phyloP scores from a whole-genome alignment of 2,113 vertebrate genomes.

The Melanerpes formicivorus region DNA sequence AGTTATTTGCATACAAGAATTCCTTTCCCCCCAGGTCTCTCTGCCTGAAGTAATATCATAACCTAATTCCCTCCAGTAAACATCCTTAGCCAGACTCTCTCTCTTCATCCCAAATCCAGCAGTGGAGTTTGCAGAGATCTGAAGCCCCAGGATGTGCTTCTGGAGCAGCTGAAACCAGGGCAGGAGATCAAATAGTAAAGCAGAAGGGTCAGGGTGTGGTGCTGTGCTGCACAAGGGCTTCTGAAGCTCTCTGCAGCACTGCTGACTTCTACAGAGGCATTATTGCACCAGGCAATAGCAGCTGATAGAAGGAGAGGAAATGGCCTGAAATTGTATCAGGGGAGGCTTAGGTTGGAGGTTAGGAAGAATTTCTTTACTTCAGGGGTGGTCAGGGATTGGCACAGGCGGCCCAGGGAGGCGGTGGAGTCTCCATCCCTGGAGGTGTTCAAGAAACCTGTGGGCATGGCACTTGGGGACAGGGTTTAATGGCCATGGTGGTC shows the following conservation, averaged over 20 bases:
- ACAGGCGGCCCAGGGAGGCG: too few species aligned
- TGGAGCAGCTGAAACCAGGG: not conserved
- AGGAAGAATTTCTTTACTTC: too few species aligned
- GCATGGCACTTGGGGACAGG: too few species aligned
- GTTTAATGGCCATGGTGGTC: too few species aligned
- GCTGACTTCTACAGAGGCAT: not conserved
- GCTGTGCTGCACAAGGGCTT: not conserved
- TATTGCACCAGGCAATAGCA: too few species aligned
- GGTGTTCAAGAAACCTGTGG: too few species aligned
- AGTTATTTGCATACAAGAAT: not conserved
- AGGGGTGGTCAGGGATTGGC: too few species aligned
- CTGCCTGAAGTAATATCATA: not conserved
- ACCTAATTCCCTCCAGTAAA: conserved; percentile 6
- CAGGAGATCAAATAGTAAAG: conserved; percentile 9
- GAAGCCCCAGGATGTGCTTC: not conserved
- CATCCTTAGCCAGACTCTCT: not conserved
- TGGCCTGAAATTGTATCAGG: too few species aligned
- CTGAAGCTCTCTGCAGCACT: not conserved
- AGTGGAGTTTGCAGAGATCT: not conserved
- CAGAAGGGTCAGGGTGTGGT: not conserved
- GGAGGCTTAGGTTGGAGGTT: too few species aligned
- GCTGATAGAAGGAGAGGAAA: too few species aligned
- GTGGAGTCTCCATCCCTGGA: too few species aligned
- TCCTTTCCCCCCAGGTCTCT: not conserved
- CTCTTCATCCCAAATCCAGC: not conserved